Conservation (phyloP, 35 echinoderm and acorn worm genomes). For the Apostichopus parvimensis region DNA sequence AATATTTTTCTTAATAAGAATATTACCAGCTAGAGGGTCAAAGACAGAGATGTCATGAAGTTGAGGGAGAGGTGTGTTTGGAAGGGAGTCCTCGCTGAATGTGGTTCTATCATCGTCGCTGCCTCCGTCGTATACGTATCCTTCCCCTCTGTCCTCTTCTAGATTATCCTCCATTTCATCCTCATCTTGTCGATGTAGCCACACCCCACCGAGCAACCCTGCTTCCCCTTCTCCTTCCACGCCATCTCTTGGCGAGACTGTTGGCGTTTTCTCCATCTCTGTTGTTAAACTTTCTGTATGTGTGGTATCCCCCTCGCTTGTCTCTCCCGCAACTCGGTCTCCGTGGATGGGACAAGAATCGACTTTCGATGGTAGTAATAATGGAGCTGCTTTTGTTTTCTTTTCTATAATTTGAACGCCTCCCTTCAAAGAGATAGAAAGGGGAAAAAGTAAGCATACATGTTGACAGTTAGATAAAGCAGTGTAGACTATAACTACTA, state of each 20-base stretch:
- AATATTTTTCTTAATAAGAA: neutral
- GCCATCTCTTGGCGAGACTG: neutral
- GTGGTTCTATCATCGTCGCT: conserved; percentile 90
- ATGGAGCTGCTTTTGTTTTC: neutral
- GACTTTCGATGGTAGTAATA: neutral
- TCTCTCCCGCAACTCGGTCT: neutral
- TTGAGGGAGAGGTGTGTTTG: conserved; percentile 85
- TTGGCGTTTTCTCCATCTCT: conserved; percentile 17
- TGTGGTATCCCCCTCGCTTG: neutral
- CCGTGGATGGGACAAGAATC: neutral
- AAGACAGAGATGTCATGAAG: conserved; percentile 85
- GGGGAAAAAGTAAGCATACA: neutral
- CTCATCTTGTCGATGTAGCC: conserved; percentile 91
- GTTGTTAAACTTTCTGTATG: conserved; percentile 5
- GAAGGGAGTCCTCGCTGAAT: conserved; percentile 92
- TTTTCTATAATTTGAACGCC: neutral
- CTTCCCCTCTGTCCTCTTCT: conserved; percentile 43
- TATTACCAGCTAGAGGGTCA: conserved; percentile 74
- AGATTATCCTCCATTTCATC: conserved; percentile 55
- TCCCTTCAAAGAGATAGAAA: neutral
- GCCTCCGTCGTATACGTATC: conserved; percentile 62
- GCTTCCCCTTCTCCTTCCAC: neutral
- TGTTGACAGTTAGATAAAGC: too few species aligned
- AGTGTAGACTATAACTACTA: too few species aligned
- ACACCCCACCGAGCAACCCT: conserved; percentile 77